phyloP scores from a whole-genome alignment of 2,113 vertebrate genomes.

The Gallinago undulata region DNA sequence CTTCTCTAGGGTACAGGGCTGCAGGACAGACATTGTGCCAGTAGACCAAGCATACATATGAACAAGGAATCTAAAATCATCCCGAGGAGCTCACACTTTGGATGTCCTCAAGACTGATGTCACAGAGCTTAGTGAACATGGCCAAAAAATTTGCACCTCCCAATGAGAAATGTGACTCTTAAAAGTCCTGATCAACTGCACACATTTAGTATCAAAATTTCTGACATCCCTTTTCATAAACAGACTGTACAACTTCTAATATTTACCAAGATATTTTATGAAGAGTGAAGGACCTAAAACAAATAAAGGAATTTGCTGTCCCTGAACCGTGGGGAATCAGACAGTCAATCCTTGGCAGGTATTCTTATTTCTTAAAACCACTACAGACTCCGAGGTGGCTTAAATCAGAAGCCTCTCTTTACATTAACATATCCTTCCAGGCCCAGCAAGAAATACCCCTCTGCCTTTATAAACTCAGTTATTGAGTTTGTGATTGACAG shows the following conservation, averaged over 20 bases:
- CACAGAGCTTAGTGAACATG: background rate
- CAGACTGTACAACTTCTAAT: background rate
- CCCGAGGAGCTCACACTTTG: background rate
- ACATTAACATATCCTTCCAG: background rate
- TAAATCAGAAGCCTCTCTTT: background rate
- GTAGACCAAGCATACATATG: background rate
- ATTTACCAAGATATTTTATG: background rate
- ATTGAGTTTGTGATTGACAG: background rate
- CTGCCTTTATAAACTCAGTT: background rate
- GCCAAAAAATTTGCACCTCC: background rate
- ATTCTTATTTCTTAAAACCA: background rate
- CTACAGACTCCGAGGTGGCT: background rate
- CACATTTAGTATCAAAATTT: background rate
- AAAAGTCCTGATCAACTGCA: background rate
- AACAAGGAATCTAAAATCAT: background rate
- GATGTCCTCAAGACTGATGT: background rate
- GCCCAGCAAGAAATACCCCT: background rate
- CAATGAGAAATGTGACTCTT: background rate
- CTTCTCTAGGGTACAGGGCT: background rate
- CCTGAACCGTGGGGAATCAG: background rate
- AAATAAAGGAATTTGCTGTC: background rate
- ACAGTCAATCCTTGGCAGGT: background rate
- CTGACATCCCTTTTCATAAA: background rate
- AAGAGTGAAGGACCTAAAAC: background rate
- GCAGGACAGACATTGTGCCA: background rate